Evolutionary conservation across 2,113 vertebrate genomes (phyloP), one percentile per base, ranked within the genome.

Genomic region (Hyperopisus bebe): DNA sequence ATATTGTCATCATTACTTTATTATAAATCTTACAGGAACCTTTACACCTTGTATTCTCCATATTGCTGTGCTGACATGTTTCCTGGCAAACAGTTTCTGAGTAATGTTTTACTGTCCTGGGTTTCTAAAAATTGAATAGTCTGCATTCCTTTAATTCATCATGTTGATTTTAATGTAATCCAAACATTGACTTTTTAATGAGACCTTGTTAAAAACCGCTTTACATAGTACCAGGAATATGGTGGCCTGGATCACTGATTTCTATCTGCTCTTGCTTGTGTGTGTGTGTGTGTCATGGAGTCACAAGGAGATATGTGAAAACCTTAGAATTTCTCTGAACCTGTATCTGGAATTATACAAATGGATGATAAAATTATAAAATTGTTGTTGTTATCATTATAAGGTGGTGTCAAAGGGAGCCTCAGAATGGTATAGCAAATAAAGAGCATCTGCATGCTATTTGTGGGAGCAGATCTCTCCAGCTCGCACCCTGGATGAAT

Each of bases 401-500:
- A 19, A 19, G 31, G 74, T 42, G 13, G 35, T 42, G 74, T 2
- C 17, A 11, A 35, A 80, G 35, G 35, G 5, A 7, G 74, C 13
- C 70, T 77, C 62, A 70, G 62, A 70, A 31, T 7, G 4, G n/a
- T 5, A 15, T 13, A 13, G 62, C 1, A 11, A 31, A 31, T 13
- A 70, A 70, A 70, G 62, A 13, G n/a, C 62, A 31, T 31, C 62
- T 31, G 62, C 10, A 31, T 70, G 62, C 10, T 21, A 46, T 93
- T 90, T 91, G 87, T 84, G 87, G 47, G 90, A 92, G 83, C 70
- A 46, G 44, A 87, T 17, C 44, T 8, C 27, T 58, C 10, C 66
- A 86, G 91, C 91, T 89, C 90, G 90, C 91, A 91, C 93, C 91
- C 91, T 90, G 88, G 90, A 92, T 94, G 94, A 94, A 91, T 94